Evolutionary conservation across 2,888 invertebrate species (phyloP).

Genomic region (Cephus rjabovi): DNA sequence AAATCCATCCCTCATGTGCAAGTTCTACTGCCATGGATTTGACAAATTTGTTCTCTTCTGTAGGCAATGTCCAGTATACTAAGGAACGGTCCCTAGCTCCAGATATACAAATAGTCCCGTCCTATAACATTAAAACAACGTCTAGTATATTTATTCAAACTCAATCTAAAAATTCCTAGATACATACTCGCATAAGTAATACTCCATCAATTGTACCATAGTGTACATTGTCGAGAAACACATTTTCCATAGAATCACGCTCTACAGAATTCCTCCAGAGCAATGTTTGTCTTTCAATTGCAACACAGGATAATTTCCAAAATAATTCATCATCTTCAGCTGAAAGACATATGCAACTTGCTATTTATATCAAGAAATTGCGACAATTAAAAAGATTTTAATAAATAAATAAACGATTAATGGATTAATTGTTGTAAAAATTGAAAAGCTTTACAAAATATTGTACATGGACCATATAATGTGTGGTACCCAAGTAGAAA

Average conservation of each 20-base stretch:
- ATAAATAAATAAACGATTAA: not conserved
- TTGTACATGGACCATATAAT: not conserved
- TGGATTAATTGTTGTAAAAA: not conserved
- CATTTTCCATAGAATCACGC: conserved; percentile 65
- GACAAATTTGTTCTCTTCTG: conserved; percentile 42
- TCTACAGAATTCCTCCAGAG: conserved; percentile 69
- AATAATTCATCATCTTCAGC: conserved; percentile 66
- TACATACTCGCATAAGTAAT: conserved; percentile 70
- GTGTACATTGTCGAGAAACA: conserved; percentile 70
- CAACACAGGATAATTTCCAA: conserved; percentile 73
- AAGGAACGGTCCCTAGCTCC: conserved; percentile 73
- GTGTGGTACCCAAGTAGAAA: not conserved
- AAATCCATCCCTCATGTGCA: conserved; percentile 76
- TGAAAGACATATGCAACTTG: conserved; percentile 30
- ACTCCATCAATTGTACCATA: conserved; percentile 73
- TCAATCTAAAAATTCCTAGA: conserved; percentile 10
- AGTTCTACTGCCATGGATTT: conserved; percentile 50
- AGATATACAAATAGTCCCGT: conserved; percentile 67
- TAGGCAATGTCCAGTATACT: conserved; percentile 68
- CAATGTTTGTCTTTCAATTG: conserved; percentile 71
- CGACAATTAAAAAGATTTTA: not conserved
- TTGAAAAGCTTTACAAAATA: not conserved
- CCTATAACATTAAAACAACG: conserved; percentile 33
- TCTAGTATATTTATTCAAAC: conserved; percentile 3
- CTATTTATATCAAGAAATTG: not conserved